Base-by-base conservation (phyloP, 1,140 invertebrate species). In the Nomia melanderi region DNA sequence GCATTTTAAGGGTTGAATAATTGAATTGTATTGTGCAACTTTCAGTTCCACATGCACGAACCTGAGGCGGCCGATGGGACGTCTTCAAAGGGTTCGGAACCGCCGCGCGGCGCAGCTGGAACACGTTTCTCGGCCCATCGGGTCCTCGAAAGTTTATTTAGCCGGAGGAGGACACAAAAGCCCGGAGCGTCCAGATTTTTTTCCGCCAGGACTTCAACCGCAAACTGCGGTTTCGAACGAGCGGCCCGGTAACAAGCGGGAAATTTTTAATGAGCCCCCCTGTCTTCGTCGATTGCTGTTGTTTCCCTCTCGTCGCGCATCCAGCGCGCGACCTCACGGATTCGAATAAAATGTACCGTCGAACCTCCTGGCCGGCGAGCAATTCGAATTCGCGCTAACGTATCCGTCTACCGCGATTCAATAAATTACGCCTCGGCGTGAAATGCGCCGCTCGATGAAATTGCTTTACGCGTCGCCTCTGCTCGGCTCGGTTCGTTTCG, bases 251-350 rank as follows among this genome's bases (percentile, higher is more conserved):
- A 81, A 81, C 79, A 66, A 60, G 62, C 64, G 47, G 29, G n/a
- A 33, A 81, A 80, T 81, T 80, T 81, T 66, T 76, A 76, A 82
- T 67, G 60, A 76, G 44, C 27, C 60, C 5, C 27, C 36, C 50
- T 41, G 50, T 66, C 56, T 78, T 33, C 29, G 69, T 31, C 74
- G 56, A 81, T 81, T 60, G 63, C 56, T 29, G 17, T 33, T 54
- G 47, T 50, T 53, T 4, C 29, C 27, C 33, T 29, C 50, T 44
- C 41, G 23, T 0, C 6, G 23, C 41, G 41, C 17, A n/a, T 70
- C 70, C 44, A 27, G 41, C 60, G 59, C 5, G 25, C 14, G 0
- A 2, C 29, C 8, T 0, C 5, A 20, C 31, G 41, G 9, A 23
- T 64, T 0, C 5, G 7, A 9, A n/a, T 70, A 41, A 59, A 57